Evolutionary conservation across 2,888 invertebrate species (phyloP), one percentile per base, ranked within the genome.

Genomic region (Notodonta ziczac): DNA sequence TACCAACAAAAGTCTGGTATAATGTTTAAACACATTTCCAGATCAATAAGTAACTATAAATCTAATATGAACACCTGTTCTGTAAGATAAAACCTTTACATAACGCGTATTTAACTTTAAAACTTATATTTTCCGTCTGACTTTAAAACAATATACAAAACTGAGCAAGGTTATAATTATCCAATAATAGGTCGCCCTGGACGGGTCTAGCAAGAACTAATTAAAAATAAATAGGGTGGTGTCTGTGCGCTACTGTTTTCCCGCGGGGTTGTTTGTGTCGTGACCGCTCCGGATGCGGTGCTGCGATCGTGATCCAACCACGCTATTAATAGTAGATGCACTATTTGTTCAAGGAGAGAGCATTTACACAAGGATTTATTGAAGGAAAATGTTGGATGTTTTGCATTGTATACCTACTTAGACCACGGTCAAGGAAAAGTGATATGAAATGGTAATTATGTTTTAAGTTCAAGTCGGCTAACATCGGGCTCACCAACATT

Each of bases 221-320:
- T 55, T 55, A 40, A 55, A 55, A 55, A 55, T 55, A 55, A 55
- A 55, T 55, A 55, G n/a, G 14, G 16, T 40, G 13, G 32, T 9
- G 55, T 14, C 55, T 55, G 5, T 12, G 8, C 40, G 39, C 13
- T 16, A 9, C 12, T 39, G 55, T 55, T 55, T 14, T 7, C 55
- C 14, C 39, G 7, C 8, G 40, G 55, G 55, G 40, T 40, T 55
- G 55, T 55, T 55, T 16, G 55, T 39, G 6, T 13, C 40, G 14
- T 14, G 40, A 40, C 55, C 52, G 12, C 13, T 5, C 48, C 24
- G 2, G 24, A 1, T 2, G 24, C 5, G n/a, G 44, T 12, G 2
- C n/a, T 46, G n/a, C n/a, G n/a, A 12, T 42, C 42, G 46, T n/a
- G 46, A 5, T 46, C 13, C 13, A n/a, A 13, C n/a, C 13, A 10